These are phyloP conservation scores for Stenodera caucasica DNA, from an alignment of 2,888 invertebrate species.

Conservation along the genomic window DNA sequence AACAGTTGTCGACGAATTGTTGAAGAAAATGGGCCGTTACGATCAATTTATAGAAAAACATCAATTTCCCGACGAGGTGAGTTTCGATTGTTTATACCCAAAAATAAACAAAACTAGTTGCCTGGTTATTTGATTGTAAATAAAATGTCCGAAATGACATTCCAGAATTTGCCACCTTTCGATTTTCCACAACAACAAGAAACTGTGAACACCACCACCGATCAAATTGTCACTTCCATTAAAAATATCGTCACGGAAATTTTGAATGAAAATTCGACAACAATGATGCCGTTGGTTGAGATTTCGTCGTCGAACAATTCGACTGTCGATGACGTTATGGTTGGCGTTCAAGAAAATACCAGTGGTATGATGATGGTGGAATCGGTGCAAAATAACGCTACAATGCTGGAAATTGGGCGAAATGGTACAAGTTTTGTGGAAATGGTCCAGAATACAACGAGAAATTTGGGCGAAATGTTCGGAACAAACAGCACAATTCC, in stretches of 20 bases:
- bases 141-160: background rate
- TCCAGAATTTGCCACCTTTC: background rate
- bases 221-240: background rate
- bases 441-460: background rate
- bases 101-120: background rate
- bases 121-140: too few relatives aligned
- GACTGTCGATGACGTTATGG: background rate
- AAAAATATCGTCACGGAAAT: background rate
- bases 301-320: background rate
- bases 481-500: background rate
- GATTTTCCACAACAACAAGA: background rate
- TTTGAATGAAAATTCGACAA: background rate
- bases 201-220: background rate
- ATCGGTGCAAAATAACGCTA: background rate
- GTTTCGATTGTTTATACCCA: too few relatives aligned
- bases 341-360: background rate
- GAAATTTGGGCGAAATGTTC: background rate
- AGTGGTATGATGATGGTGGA: background rate
- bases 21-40: background rate
- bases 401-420: background rate
- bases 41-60: background rate
- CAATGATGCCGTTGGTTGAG: background rate
- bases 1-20: background rate
- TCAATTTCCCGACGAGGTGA: background rate
- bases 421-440: background rate